Evolutionary conservation across 2,113 vertebrate species (phyloP).

Genomic region (Engystomops pustulosus): DNA sequence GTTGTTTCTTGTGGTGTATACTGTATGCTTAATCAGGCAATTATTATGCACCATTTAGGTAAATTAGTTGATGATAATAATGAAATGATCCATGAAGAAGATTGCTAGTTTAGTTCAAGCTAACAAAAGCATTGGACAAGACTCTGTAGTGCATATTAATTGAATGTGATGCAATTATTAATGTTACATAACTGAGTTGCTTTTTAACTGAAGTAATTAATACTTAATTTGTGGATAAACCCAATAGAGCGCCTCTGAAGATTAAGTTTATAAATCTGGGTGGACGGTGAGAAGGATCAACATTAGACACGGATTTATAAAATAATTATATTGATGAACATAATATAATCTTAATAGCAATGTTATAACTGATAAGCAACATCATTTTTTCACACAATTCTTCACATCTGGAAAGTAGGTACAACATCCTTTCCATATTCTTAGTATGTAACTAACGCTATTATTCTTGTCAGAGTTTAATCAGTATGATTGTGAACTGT

Average conservation of each 20-base stretch:
- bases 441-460: slow-evolving; percentile 54
- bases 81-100: slow-evolving; percentile 40
- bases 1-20: neutral
- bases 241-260: neutral
- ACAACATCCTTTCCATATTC: slow-evolving; percentile 40
- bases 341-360: slow-evolving; percentile 16
- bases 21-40: slow-evolving; percentile 30
- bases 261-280: neutral
- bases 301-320: neutral
- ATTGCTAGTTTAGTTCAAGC: neutral
- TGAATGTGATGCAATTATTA: slow-evolving; percentile 15
- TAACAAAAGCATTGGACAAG: neutral
- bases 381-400: slow-evolving; percentile 41
- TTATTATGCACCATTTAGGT: slow-evolving; percentile 42
- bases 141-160: neutral
- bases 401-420: slow-evolving; percentile 38
- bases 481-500: slow-evolving; percentile 56
- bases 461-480: slow-evolving; percentile 48
- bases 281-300: neutral
- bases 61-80: slow-evolving; percentile 22
- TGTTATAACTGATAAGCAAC: slow-evolving; percentile 3
- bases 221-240: neutral
- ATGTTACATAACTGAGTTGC: neutral
- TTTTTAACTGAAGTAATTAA: neutral
- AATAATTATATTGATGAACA: neutral